Conservation (phyloP, 1,140 invertebrate genomes). For the Dryas iulia region DNA sequence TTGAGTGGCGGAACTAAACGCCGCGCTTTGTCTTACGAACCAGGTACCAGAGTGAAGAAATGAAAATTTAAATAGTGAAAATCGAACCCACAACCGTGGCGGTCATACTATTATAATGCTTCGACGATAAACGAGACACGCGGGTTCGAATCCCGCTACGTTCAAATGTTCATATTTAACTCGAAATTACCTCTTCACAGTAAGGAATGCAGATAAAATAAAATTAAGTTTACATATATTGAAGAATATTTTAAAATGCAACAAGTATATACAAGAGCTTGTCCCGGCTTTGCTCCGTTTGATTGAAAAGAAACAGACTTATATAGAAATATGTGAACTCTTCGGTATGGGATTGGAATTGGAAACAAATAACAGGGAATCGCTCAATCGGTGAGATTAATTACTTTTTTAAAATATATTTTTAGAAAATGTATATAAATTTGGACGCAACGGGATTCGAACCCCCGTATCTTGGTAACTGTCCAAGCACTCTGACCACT, state of each 20-base stretch:
- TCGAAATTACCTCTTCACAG: background rate
- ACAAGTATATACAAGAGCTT: slow-evolving; percentile 26
- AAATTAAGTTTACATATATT: slow-evolving; percentile 30
- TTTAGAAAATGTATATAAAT: too few relatives aligned
- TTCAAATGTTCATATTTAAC: background rate
- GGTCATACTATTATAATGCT: too few relatives aligned
- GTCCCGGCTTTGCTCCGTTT: slow-evolving; percentile 12
- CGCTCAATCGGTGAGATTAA: background rate
- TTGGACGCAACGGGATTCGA: too few relatives aligned
- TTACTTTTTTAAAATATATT: background rate
- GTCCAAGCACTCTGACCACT: too few relatives aligned
- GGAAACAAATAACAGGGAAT: background rate
- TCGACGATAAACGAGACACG: too few relatives aligned
- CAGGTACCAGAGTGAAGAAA: too few relatives aligned
- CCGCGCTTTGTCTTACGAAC: too few relatives aligned
- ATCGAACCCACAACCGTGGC: too few relatives aligned
- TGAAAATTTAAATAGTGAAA: too few relatives aligned
- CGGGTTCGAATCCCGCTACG: too few relatives aligned
- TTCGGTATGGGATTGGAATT: slow-evolving; percentile 19
- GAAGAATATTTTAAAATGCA: slow-evolving; percentile 26
- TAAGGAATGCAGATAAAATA: slow-evolving; percentile 6
- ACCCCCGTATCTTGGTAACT: too few relatives aligned
- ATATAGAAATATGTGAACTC: slow-evolving; percentile 22
- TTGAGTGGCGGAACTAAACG: too few relatives aligned
- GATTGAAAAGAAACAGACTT: slow-evolving; percentile 15